phyloP scores from a whole-genome alignment of 2,888 invertebrate genomes.

The Lomographa bimaculata region DNA sequence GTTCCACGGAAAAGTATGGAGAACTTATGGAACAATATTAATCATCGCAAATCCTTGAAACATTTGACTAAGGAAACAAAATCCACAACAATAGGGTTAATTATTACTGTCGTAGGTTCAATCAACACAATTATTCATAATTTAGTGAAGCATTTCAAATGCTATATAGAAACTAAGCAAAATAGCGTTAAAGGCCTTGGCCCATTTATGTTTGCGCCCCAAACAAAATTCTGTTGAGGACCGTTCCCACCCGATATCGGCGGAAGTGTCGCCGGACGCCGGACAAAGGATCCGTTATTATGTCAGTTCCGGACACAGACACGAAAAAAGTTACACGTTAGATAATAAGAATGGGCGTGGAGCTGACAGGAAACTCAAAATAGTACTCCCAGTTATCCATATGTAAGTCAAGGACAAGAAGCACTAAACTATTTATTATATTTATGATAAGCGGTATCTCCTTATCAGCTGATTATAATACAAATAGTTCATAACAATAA shows the following conservation, averaged over 20 bases:
- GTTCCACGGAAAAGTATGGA: slow-evolving; percentile 14
- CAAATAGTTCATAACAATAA: slow-evolving; percentile 24
- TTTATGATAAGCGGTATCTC: slow-evolving; percentile 28
- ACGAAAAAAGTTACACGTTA: slow-evolving; percentile 42
- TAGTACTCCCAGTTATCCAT: slow-evolving; percentile 36
- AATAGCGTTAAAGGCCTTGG: no score
- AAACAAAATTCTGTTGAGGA: slow-evolving; percentile 48
- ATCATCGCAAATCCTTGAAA: slow-evolving; percentile 2
- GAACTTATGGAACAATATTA: neutral
- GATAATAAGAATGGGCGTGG: slow-evolving; percentile 38
- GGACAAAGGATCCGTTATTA: slow-evolving; percentile 74
- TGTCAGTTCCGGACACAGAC: slow-evolving; percentile 49
- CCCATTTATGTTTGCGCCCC: slow-evolving; percentile 67
- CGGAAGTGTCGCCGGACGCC: slow-evolving; percentile 69
- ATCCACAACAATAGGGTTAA: slow-evolving; percentile 16
- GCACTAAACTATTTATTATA: slow-evolving; percentile 24
- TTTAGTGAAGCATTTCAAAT: slow-evolving; percentile 48
- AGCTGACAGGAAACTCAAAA: slow-evolving; percentile 49
- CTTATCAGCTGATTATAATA: slow-evolving; percentile 23
- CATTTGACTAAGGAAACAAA: slow-evolving; percentile 19
- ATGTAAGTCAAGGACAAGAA: slow-evolving; percentile 43
- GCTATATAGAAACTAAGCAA: slow-evolving; percentile 54
- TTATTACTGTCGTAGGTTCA: slow-evolving; percentile 29
- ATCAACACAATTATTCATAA: slow-evolving; percentile 44
- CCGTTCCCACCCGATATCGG: slow-evolving; percentile 67